Conservation (phyloP, 2,888 invertebrate genomes). For the Sicus ferrugineus region DNA sequence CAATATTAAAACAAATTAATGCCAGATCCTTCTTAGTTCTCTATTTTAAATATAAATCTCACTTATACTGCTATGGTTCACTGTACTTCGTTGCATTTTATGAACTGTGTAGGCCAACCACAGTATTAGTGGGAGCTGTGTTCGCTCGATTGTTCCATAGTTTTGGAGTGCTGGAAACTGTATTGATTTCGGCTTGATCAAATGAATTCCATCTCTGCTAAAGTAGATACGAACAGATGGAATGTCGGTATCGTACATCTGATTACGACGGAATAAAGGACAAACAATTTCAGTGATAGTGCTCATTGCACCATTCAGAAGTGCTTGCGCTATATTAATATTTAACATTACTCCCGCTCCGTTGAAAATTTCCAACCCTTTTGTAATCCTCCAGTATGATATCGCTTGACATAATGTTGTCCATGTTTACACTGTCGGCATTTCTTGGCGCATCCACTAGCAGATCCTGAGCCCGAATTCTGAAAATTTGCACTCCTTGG, state of each 20-base stretch:
- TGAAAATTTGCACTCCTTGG: slow-evolving; percentile 19
- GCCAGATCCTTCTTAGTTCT: no score
- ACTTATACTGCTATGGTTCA: no score
- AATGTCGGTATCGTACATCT: slow-evolving; percentile 24
- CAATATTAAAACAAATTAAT: no score
- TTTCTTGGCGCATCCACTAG: slow-evolving; percentile 10
- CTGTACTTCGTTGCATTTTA: no score
- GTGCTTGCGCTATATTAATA: not conserved
- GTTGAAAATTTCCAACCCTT: slow-evolving; percentile 6
- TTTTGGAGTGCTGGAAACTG: no score
- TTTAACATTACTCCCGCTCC: not conserved
- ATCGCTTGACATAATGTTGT: slow-evolving; percentile 16
- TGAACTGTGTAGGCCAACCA: no score
- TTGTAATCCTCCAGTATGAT: not conserved
- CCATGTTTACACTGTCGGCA: slow-evolving; percentile 8
- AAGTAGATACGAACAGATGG: no score
- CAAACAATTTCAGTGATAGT: slow-evolving; percentile 12
- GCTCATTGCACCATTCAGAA: slow-evolving; percentile 13
- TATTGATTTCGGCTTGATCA: no score
- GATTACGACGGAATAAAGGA: slow-evolving; percentile 22
- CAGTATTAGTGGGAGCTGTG: no score
- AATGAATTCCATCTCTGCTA: no score
- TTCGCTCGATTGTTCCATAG: no score
- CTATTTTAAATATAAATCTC: no score
- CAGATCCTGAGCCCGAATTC: slow-evolving; percentile 15